These are phyloP conservation scores for Abrostola tripartita DNA, from an alignment of 2,888 invertebrate genomes.

Conservation along the genomic window DNA sequence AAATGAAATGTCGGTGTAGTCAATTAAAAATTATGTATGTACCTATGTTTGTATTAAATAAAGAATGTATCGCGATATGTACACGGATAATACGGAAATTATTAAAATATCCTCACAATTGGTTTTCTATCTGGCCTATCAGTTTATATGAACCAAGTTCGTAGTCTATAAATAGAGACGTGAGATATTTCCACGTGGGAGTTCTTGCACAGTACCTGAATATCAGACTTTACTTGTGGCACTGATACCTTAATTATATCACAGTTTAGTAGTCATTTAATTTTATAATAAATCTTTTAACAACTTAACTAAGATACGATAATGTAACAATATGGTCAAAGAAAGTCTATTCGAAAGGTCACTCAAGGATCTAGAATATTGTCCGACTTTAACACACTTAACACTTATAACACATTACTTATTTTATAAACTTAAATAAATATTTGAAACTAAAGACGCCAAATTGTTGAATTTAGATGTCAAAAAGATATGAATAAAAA, in stretches of 20 bases:
- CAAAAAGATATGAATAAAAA: constrained; percentile 70
- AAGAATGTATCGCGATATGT: constrained; percentile 6
- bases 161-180: constrained; percentile 85
- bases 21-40: constrained; percentile 15
- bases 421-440: constrained; percentile 74
- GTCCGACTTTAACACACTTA: constrained; percentile 76
- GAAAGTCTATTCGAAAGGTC: constrained; percentile 85
- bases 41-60: neutral
- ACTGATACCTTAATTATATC: constrained; percentile 79
- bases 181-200: constrained; percentile 88
- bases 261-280: constrained; percentile 71
- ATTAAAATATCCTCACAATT: constrained; percentile 15
- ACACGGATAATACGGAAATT: constrained; percentile 4
- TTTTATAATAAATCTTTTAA: constrained; percentile 64
- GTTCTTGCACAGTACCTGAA: constrained; percentile 83
- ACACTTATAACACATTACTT: constrained; percentile 78
- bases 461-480: constrained; percentile 67
- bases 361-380: constrained; percentile 83
- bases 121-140: constrained; percentile 71
- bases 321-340: constrained; percentile 84
- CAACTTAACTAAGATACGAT: constrained; percentile 63
- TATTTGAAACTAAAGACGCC: constrained; percentile 70
- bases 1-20: constrained; percentile 47
- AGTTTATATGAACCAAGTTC: constrained; percentile 81
- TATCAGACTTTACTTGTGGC: constrained; percentile 76